phyloP scores from a whole-genome alignment of 2,888 invertebrate genomes.

The Brenthis ino region DNA sequence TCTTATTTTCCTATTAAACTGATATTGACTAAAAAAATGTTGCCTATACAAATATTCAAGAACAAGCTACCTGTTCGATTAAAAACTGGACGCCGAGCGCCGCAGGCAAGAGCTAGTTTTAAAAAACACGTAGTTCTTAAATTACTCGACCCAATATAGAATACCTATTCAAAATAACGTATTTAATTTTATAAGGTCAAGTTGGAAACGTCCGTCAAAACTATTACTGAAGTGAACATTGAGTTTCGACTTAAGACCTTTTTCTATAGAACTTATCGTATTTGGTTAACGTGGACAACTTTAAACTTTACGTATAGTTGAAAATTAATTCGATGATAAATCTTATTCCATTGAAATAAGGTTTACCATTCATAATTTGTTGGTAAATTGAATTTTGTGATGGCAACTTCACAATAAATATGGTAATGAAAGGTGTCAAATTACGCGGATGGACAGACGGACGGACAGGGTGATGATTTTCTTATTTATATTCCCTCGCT shows the following conservation, averaged over 20 bases:
- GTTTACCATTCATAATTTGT: constrained; percentile 34
- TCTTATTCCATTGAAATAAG: constrained; percentile 35
- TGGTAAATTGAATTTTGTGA: constrained; percentile 34
- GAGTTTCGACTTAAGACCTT: constrained; percentile 32
- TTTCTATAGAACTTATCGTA: constrained; percentile 51
- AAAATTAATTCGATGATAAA: constrained; percentile 30
- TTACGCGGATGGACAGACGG: constrained; percentile 68
- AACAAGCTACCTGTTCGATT: neutral
- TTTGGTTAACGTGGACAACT: constrained; percentile 52
- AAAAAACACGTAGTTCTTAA: constrained; percentile 9
- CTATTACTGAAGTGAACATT: constrained; percentile 34
- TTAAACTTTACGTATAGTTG: constrained; percentile 2
- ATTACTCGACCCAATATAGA: constrained; percentile 27
- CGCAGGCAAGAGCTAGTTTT: neutral
- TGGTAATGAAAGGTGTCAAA: constrained; percentile 81
- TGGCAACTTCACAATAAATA: constrained; percentile 69
- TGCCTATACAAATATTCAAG: neutral
- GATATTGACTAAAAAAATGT: neutral
- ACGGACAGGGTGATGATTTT: constrained; percentile 68
- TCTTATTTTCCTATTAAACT: neutral
- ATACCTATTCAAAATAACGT: constrained; percentile 17
- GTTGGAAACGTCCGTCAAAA: constrained; percentile 35
- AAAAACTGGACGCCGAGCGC: neutral
- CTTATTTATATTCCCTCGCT: constrained; percentile 60
- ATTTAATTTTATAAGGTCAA: constrained; percentile 34